Conservation (phyloP, 2,113 vertebrate species). For the Petromus typicus region DNA sequence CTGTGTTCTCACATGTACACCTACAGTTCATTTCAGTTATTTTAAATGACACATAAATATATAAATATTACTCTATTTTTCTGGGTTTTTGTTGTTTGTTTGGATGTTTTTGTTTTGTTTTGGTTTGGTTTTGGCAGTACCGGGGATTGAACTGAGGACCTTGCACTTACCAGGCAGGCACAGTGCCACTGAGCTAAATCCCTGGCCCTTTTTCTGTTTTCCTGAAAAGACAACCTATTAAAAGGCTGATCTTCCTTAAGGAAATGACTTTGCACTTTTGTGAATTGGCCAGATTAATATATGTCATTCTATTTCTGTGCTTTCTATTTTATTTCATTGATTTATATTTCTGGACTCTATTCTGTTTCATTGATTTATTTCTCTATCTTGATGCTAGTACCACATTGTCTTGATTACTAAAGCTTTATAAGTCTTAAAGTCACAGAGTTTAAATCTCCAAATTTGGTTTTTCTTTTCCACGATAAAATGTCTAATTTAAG, state of each 20-base stretch:
- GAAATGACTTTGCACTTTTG: not conserved
- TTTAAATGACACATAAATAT: not conserved
- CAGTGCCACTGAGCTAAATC: too few species aligned
- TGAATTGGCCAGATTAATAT: not conserved
- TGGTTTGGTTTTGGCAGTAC: too few species aligned
- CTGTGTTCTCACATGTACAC: not conserved
- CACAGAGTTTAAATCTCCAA: not conserved
- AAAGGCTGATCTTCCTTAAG: not conserved
- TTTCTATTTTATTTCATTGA: not conserved
- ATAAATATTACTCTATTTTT: not conserved
- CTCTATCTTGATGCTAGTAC: not conserved
- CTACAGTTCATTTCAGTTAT: not conserved
- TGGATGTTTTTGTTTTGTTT: too few species aligned
- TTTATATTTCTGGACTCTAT: not conserved
- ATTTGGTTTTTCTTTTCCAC: not conserved
- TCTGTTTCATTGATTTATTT: conserved; percentile 20
- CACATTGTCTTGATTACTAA: not conserved
- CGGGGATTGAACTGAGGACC: too few species aligned
- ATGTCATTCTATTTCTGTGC: not conserved
- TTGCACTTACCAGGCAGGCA: too few species aligned
- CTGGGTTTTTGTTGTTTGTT: not conserved
- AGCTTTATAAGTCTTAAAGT: not conserved
- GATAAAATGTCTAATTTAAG: not conserved
- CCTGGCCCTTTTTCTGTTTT: not conserved
- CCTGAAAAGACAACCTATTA: not conserved